Conservation (phyloP, 2,113 vertebrate genomes). For the Eonycteris spelaea region DNA sequence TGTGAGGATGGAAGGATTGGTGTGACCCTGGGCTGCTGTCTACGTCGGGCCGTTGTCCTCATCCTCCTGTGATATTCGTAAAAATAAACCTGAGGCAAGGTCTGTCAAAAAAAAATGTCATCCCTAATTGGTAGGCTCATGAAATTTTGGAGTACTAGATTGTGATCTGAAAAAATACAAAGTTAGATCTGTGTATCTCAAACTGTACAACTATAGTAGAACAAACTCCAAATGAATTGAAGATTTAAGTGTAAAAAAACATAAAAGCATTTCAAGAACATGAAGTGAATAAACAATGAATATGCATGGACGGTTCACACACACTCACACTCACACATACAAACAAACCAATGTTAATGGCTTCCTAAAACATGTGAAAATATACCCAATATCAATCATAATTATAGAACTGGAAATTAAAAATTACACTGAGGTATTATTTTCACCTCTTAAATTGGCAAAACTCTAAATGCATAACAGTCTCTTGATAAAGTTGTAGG, state of each 20-base stretch:
- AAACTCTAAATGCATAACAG: background rate
- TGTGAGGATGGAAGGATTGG: too few relatives aligned
- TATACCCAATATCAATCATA: background rate
- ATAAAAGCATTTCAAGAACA: constrained; percentile 2
- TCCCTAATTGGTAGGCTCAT: background rate
- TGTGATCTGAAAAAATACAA: background rate
- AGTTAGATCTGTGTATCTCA: background rate
- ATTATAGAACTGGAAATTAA: background rate
- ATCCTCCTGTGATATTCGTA: too few relatives aligned
- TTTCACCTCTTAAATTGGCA: background rate
- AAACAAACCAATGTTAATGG: background rate
- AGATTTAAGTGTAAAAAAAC: background rate
- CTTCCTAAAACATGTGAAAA: background rate
- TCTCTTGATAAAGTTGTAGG: background rate
- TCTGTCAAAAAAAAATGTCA: background rate
- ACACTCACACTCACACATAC: background rate
- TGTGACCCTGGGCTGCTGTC: too few relatives aligned
- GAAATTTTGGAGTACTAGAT: background rate
- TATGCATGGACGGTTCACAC: background rate
- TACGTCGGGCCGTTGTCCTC: too few relatives aligned
- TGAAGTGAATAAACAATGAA: background rate
- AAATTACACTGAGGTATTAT: background rate
- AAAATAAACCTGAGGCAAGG: too few relatives aligned
- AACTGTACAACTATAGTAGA: background rate
- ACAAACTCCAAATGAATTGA: background rate